Evolutionary conservation across 2,113 vertebrate species (phyloP).

Genomic region (Leptobrachium ailaonicum): DNA sequence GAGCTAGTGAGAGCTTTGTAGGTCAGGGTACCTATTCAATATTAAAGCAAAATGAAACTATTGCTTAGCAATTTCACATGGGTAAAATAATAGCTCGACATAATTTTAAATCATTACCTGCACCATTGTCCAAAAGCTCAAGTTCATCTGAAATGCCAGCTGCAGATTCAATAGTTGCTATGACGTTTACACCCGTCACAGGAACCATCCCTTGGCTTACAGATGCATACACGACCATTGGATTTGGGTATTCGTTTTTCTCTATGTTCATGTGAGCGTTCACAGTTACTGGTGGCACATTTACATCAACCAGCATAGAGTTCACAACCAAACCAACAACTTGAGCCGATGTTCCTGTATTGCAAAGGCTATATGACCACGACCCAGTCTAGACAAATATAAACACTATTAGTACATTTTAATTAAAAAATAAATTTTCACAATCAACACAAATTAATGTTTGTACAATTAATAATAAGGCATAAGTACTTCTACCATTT

Average conservation of each 20-base stretch:
- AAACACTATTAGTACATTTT: slow-evolving; percentile 1
- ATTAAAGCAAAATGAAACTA: no score
- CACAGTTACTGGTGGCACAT: slow-evolving; percentile 56
- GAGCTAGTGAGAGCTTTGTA: no score
- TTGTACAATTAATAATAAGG: no score
- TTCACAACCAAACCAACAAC: slow-evolving; percentile 58
- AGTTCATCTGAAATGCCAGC: slow-evolving; percentile 33
- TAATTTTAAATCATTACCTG: slow-evolving; percentile 56
- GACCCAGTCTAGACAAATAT: slow-evolving; percentile 54
- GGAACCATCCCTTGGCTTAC: slow-evolving; percentile 68
- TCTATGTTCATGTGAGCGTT: slow-evolving; percentile 54
- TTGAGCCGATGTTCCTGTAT: slow-evolving; percentile 41
- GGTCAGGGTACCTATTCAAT: no score
- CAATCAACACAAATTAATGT: no score
- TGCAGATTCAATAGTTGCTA: slow-evolving; percentile 58
- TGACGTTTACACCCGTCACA: slow-evolving; percentile 64
- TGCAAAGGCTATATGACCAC: slow-evolving; percentile 64
- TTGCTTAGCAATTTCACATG: no score
- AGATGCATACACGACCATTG: slow-evolving; percentile 62
- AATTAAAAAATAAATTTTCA: no score
- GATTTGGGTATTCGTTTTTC: slow-evolving; percentile 46
- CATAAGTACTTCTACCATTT: no score
- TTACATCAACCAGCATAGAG: slow-evolving; percentile 53
- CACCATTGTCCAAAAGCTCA: slow-evolving; percentile 65
- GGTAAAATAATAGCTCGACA: no score